Conservation (phyloP, 2,113 vertebrate genomes). For the Megaceryle maxima region DNA sequence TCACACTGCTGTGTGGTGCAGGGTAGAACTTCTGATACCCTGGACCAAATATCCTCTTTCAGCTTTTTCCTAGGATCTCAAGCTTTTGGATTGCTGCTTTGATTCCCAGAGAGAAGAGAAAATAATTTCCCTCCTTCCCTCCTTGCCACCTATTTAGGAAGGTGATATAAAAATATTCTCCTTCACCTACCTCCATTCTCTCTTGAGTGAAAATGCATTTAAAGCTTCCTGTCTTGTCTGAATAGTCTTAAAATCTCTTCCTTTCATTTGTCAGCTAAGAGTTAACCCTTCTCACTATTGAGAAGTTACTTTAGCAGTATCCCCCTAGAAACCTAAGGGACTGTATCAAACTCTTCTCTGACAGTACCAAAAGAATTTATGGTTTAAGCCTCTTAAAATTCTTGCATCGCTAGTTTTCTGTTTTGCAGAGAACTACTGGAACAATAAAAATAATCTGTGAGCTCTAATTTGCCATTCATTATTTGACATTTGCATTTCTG, state of each 20-base stretch:
- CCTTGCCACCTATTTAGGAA: background rate
- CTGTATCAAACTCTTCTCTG: background rate
- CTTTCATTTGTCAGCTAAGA: background rate
- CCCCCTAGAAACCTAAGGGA: background rate
- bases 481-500: background rate
- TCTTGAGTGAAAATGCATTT: background rate
- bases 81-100: background rate
- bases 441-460: background rate
- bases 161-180: background rate
- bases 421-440: background rate
- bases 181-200: background rate
- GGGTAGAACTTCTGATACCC: background rate
- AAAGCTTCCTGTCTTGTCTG: background rate
- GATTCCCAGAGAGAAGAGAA: background rate
- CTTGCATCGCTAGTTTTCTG: background rate
- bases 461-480: background rate
- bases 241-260: background rate
- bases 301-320: background rate
- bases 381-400: background rate
- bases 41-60: background rate
- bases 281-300: background rate
- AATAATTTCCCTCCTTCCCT: background rate
- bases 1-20: background rate
- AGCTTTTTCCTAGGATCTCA: background rate
- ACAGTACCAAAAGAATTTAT: background rate